Conservation (phyloP, 2,113 vertebrate genomes). For the Phaethon lepturus region DNA sequence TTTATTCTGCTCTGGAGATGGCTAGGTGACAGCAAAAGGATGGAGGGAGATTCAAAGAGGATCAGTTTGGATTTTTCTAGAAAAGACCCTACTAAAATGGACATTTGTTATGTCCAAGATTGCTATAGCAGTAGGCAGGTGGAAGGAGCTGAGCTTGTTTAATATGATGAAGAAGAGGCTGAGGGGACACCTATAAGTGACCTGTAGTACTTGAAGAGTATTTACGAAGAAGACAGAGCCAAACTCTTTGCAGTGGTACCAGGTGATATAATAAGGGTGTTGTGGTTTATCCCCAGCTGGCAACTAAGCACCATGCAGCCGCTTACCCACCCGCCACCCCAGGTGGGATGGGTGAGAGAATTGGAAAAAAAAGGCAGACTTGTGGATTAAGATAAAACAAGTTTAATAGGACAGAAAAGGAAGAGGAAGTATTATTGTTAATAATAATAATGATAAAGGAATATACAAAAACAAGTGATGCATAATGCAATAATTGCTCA, state of each 20-base stretch:
- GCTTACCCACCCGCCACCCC: too few species aligned
- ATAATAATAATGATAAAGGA: too few species aligned
- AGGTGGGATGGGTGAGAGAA: too few species aligned
- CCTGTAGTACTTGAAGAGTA: not conserved
- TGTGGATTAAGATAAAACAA: too few species aligned
- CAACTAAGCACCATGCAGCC: too few species aligned
- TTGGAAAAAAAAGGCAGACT: too few species aligned
- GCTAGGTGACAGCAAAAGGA: not conserved
- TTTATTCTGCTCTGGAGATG: not conserved
- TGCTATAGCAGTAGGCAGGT: not conserved
- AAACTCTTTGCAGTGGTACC: not conserved
- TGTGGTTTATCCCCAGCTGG: too few species aligned
- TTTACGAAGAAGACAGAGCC: not conserved
- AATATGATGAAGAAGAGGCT: not conserved
- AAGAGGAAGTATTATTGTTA: too few species aligned
- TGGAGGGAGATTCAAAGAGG: not conserved
- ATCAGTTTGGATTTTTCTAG: not conserved
- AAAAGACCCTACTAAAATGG: not conserved
- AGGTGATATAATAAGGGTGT: not conserved
- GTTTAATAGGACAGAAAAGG: too few species aligned
- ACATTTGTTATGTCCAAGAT: not conserved
- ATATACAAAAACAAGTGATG: too few species aligned
- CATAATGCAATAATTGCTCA: too few species aligned
- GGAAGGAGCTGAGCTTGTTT: not conserved
- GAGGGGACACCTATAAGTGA: not conserved